These are phyloP conservation scores for Sericinus montela DNA, from an alignment of 2,888 invertebrate species.

Conservation along the genomic window DNA sequence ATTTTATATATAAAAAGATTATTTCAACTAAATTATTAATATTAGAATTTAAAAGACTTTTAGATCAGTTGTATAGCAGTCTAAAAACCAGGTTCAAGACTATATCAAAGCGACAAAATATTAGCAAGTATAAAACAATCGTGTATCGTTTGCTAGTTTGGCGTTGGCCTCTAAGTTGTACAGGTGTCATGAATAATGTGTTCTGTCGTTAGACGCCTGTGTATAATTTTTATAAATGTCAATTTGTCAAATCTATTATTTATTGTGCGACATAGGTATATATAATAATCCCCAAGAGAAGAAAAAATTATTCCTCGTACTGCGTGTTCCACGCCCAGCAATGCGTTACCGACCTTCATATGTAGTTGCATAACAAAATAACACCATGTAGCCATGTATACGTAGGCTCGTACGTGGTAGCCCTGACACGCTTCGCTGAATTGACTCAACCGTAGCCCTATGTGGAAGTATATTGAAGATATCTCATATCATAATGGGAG, in stretches of 20 bases:
- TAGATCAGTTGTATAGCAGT: background rate
- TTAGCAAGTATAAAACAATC: slow-evolving; percentile 4
- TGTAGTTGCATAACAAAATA: slow-evolving; percentile 46
- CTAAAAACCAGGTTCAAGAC: background rate
- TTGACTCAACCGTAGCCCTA: slow-evolving; percentile 4
- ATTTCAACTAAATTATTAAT: too few relatives aligned
- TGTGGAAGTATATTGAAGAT: slow-evolving; percentile 15
- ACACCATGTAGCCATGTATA: slow-evolving; percentile 54
- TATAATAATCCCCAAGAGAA: too few relatives aligned
- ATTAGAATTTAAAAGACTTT: background rate
- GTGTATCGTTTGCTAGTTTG: slow-evolving; percentile 6
- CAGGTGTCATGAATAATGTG: slow-evolving; percentile 1
- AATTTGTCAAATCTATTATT: too few relatives aligned
- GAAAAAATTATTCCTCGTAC: too few relatives aligned
- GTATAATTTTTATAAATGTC: too few relatives aligned
- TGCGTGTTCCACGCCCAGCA: slow-evolving; percentile 17
- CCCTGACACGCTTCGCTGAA: slow-evolving; percentile 67
- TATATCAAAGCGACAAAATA: background rate
- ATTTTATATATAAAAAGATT: too few relatives aligned
- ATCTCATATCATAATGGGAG: slow-evolving; percentile 8
- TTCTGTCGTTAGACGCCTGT: too few relatives aligned
- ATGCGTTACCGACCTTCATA: slow-evolving; percentile 30
- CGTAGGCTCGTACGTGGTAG: slow-evolving; percentile 50
- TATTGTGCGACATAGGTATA: too few relatives aligned
- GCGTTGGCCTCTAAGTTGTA: slow-evolving; percentile 2